Evolutionary conservation across 2,888 invertebrate species (phyloP).

Genomic region (Leptopilina drosophilae): DNA sequence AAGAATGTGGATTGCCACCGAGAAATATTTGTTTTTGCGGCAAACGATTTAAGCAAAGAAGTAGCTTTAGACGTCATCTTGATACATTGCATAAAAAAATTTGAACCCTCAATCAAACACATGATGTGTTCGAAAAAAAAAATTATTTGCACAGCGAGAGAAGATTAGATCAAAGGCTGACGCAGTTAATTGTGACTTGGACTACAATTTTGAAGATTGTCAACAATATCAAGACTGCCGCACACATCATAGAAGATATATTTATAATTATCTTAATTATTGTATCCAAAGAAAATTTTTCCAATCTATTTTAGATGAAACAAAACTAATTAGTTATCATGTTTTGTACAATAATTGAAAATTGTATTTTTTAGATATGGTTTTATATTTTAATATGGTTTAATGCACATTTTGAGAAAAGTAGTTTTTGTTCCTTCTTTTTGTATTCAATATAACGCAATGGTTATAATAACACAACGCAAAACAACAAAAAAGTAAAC

Average conservation of each 20-base stretch:
- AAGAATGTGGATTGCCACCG: conserved; percentile 73
- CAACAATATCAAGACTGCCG: background rate
- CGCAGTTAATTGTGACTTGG: background rate
- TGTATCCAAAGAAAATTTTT: no score
- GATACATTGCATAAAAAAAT: background rate
- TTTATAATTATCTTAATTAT: background rate
- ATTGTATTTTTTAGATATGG: no score
- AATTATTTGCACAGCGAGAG: background rate
- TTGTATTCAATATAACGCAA: no score
- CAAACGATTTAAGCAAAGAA: conserved; percentile 69
- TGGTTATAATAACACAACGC: no score
- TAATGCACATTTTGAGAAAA: no score
- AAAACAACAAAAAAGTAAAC: no score
- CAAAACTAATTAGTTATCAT: no score
- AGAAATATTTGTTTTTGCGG: conserved; percentile 72
- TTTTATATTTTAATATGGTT: no score
- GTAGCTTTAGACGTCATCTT: conserved; percentile 56
- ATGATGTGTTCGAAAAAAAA: background rate
- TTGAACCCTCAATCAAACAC: conserved; percentile 33
- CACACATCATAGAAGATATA: background rate
- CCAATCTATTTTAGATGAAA: no score
- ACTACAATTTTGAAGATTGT: background rate
- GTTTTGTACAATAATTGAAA: no score
- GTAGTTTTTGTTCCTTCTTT: no score
- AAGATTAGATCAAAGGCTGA: background rate